Conservation (phyloP, 2,797 vertebrate genomes). For the Pseudocheirus occidentalis region DNA sequence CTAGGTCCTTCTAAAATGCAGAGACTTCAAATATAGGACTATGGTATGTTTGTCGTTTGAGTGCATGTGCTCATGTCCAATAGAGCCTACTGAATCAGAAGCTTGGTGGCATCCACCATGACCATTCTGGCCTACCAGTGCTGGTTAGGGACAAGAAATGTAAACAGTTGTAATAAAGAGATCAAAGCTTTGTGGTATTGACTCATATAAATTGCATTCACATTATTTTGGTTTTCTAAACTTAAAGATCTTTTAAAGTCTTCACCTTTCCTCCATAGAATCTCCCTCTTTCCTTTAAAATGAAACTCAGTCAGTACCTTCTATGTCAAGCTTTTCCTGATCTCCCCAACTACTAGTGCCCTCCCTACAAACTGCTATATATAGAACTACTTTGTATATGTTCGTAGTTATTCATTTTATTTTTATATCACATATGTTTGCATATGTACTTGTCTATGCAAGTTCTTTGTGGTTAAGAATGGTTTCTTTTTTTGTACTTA, state of each 20-base stretch:
- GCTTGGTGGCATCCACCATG: background rate
- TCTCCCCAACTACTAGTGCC: background rate
- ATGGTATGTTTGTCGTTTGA: background rate
- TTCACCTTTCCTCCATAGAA: background rate
- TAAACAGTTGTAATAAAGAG: background rate
- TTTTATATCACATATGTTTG: background rate
- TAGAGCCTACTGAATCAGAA: background rate
- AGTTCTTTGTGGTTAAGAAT: background rate
- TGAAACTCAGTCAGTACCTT: background rate
- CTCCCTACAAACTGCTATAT: background rate
- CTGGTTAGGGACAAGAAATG: background rate
- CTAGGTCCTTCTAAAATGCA: background rate
- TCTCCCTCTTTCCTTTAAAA: background rate
- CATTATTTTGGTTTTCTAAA: background rate
- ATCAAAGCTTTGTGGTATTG: background rate
- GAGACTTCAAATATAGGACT: background rate
- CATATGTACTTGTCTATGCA: background rate
- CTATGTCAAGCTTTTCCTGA: background rate
- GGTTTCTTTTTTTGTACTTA: background rate
- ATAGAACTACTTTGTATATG: background rate
- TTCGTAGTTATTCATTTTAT: background rate
- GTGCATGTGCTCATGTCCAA: background rate
- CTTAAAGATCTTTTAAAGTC: background rate
- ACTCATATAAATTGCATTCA: background rate
- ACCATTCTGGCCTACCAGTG: background rate